Percentiles rank a stretch among this genome's conserved stretches.
These are phyloP conservation scores for Drosophila neonasuta DNA, from an alignment of 2,888 invertebrate species.

Conservation along the genomic window DNA sequence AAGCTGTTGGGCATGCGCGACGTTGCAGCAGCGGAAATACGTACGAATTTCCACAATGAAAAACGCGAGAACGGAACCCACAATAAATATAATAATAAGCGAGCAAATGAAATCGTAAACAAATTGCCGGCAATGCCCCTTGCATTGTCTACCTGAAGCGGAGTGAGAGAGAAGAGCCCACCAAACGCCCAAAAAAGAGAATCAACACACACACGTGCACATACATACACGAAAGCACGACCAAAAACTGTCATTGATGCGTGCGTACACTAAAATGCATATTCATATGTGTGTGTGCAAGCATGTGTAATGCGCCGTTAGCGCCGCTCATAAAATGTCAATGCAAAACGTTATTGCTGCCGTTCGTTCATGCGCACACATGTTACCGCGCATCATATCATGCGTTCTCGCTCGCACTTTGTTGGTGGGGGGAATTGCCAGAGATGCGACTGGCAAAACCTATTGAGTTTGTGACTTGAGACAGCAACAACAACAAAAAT, in stretches of 20 bases:
- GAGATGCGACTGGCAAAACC: constrained; percentile 14
- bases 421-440: not conserved
- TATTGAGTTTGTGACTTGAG: constrained; percentile 13
- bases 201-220: constrained; percentile 20
- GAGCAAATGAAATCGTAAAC: constrained; percentile 33
- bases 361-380: constrained; percentile 40
- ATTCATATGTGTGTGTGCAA: constrained; percentile 11
- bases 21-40: constrained; percentile 42
- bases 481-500: constrained; percentile 13
- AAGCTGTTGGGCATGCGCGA: constrained; percentile 67
- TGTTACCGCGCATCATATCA: constrained; percentile 29
- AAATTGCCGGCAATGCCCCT: constrained; percentile 35
- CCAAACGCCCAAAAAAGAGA: constrained; percentile 35
- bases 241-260: constrained; percentile 46
- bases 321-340: constrained; percentile 77
- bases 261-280: constrained; percentile 7
- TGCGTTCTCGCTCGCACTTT: constrained; percentile 7
- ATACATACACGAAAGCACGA: constrained; percentile 13
- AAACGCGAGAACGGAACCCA: constrained; percentile 53
- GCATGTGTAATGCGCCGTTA: constrained; percentile 62
- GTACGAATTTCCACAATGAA: constrained; percentile 62
- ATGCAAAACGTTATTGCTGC: constrained; percentile 52
- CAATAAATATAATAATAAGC: constrained; percentile 49
- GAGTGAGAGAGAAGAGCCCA: constrained; percentile 31
- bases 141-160: constrained; percentile 38